Conservation (phyloP, 1,140 invertebrate genomes). For the Bombyx mori region ASM3026992v2 NC_085115.1:9714501-9715000, state of each 20-base stretch:
- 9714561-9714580: constrained; percentile 68
- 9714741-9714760: constrained; percentile 45
- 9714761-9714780: constrained; percentile 41
- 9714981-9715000: not conserved
- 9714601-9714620: constrained; percentile 39
- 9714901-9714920: constrained; percentile 67
- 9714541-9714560: constrained; percentile 63
- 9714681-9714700: constrained; percentile 64
- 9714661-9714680: constrained; percentile 65
- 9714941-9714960: constrained; percentile 54
- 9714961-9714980: constrained; percentile 58
- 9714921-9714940: constrained; percentile 57
- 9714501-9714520: constrained; percentile 55
- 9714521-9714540: constrained; percentile 58
- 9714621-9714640: constrained; percentile 49
- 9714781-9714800: constrained; percentile 52
- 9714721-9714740: constrained; percentile 43
- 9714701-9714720: constrained; percentile 63
- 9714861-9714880: constrained; percentile 36
- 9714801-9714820: constrained; percentile 57
- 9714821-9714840: constrained; percentile 60
- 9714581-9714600: constrained; percentile 66
- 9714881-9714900: constrained; percentile 60
- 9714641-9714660: constrained; percentile 64
- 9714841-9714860: constrained; percentile 50